Conservation (phyloP, 2,888 invertebrate species). For the Balanococcus diminutus region DNA sequence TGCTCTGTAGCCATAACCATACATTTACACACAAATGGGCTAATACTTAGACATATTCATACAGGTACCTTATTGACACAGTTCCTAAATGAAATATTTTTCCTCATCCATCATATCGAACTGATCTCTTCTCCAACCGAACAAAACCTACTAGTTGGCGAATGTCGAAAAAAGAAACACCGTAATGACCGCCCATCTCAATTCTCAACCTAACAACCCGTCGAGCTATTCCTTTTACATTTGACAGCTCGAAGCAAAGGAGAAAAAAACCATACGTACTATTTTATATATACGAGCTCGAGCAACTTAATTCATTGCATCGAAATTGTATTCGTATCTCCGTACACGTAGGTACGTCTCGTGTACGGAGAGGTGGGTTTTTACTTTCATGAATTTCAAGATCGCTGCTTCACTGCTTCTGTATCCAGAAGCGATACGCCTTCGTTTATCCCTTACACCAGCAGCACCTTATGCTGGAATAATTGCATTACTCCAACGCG, state of each 20-base stretch:
- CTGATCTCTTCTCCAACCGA: not conserved
- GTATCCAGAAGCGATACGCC: conserved; percentile 18
- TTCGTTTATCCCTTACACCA: not conserved
- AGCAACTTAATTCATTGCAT: not conserved
- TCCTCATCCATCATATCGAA: conserved; percentile 29
- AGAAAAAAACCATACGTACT: not conserved
- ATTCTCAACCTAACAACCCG: not conserved
- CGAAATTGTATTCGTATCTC: not conserved
- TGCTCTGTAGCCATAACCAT: no score
- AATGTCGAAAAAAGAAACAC: conserved; percentile 20
- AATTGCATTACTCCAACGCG: conserved; percentile 9
- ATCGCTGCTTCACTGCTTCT: conserved; percentile 10
- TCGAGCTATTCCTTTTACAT: not conserved
- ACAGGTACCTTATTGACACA: conserved; percentile 24
- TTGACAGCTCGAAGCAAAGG: not conserved
- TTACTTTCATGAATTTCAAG: conserved; percentile 25
- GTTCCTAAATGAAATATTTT: conserved; percentile 27
- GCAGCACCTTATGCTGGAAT: not conserved
- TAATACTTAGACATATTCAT: not conserved
- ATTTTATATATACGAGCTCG: not conserved
- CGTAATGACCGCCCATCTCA: conserved; percentile 2
- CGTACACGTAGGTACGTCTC: not conserved
- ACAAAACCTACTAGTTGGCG: conserved; percentile 3
- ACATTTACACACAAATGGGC: not conserved
- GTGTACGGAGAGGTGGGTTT: not conserved